Conservation (phyloP, 2,888 invertebrate genomes). For the Pheosia gnoma region DNA sequence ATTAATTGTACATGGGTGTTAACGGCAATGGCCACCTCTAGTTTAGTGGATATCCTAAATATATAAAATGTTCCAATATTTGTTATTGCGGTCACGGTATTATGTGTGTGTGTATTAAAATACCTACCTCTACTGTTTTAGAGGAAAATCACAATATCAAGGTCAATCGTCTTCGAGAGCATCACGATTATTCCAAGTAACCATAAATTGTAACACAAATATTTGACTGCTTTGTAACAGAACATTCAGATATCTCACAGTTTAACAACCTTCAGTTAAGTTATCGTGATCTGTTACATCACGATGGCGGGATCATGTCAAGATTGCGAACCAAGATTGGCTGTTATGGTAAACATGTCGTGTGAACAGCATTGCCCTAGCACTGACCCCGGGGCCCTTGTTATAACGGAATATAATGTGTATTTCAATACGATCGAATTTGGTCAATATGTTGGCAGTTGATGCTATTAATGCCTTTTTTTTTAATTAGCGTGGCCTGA, state of each 20-base stretch:
- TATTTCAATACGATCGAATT: conserved; percentile 18
- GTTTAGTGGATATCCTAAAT: no score
- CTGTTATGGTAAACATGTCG: conserved; percentile 68
- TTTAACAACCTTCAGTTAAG: conserved; percentile 41
- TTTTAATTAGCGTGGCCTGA: no score
- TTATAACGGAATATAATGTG: conserved; percentile 37
- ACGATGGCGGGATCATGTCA: conserved; percentile 68
- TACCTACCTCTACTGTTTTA: no score
- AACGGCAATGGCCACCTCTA: no score
- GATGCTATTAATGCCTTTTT: not conserved
- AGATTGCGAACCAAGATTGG: conserved; percentile 69
- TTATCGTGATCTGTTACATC: conserved; percentile 57
- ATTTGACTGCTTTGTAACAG: conserved; percentile 20
- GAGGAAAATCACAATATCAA: not conserved
- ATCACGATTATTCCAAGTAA: not conserved
- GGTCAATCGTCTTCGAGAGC: not conserved
- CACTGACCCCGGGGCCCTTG: conserved; percentile 38
- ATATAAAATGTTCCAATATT: no score
- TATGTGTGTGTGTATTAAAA: no score
- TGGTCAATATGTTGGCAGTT: not conserved
- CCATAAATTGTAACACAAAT: conserved; percentile 3
- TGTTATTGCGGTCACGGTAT: no score
- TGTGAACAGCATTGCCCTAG: conserved; percentile 40
- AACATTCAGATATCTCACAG: conserved; percentile 37
- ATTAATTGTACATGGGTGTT: no score